Conservation (phyloP, 2,797 vertebrate genomes). For the Takifugu rubripes region DNA sequence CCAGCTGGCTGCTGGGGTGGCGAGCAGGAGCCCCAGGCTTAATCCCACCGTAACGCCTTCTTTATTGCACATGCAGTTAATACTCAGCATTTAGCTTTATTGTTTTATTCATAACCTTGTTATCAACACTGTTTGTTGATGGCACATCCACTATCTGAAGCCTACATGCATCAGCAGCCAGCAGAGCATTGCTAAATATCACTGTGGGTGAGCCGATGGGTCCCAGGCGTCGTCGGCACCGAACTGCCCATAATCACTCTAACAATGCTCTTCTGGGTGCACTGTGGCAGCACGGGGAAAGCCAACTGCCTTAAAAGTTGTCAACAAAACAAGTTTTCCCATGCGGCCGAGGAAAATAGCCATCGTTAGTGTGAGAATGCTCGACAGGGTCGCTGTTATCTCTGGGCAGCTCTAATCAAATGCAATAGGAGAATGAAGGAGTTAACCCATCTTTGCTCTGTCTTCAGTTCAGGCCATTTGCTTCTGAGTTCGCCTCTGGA, state of each 20-base stretch:
- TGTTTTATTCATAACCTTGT: neutral
- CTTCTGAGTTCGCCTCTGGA: constrained; percentile 87
- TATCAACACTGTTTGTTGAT: constrained; percentile 1
- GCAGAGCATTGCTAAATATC: constrained; percentile 9
- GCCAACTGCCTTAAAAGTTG: too few relatives aligned
- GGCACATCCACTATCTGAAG: constrained; percentile 1
- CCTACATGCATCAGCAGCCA: constrained; percentile 16
- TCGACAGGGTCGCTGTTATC: neutral
- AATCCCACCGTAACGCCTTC: too few relatives aligned
- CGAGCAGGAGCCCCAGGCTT: too few relatives aligned
- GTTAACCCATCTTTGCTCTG: constrained; percentile 27
- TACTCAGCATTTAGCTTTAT: neutral
- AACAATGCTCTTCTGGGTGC: constrained; percentile 24
- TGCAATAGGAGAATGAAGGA: too few relatives aligned
- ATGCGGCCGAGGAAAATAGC: neutral
- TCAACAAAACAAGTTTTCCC: neutral
- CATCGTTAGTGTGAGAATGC: neutral
- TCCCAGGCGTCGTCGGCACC: constrained; percentile 4
- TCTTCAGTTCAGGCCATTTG: constrained; percentile 84
- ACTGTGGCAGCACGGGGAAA: neutral
- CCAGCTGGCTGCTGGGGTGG: too few relatives aligned
- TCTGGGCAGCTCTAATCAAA: neutral
- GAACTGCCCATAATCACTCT: constrained; percentile 23
- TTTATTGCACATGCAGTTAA: too few relatives aligned
- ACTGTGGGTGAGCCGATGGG: constrained; percentile 12